These are phyloP conservation scores for Catostomus latipinnis DNA, from an alignment of 2,797 vertebrate species.

Conservation along the genomic window DNA sequence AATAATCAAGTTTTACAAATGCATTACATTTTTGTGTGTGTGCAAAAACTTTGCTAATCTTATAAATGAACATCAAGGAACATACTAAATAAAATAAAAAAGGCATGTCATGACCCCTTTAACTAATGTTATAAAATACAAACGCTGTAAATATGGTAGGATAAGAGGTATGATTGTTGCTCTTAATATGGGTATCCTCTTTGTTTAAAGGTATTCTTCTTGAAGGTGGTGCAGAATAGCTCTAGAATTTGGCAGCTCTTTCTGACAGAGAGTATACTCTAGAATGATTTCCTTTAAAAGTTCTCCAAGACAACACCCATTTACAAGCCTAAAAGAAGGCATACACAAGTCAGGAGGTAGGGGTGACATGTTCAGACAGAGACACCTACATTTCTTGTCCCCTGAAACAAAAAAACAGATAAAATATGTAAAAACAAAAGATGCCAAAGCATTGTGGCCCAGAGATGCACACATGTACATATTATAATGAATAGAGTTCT, in stretches of 20 bases:
- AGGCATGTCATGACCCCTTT: no score
- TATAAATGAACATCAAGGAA: no score
- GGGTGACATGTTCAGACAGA: slow-evolving; percentile 27
- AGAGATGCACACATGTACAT: neutral
- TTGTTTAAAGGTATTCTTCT: slow-evolving; percentile 33
- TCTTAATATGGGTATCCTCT: slow-evolving; percentile 20
- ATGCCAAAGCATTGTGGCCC: neutral
- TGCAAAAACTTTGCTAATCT: no score
- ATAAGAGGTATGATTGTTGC: neutral
- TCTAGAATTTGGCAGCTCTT: neutral
- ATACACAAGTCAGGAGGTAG: slow-evolving; percentile 11
- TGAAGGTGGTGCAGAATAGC: neutral
- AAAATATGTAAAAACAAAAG: neutral
- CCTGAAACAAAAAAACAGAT: neutral
- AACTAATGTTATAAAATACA: neutral
- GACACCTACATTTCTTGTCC: neutral
- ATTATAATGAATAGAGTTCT: neutral
- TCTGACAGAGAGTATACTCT: neutral
- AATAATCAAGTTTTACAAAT: no score
- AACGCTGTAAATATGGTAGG: neutral
- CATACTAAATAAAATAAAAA: no score
- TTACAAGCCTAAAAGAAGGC: slow-evolving; percentile 5
- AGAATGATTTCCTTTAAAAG: neutral
- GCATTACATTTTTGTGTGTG: neutral
- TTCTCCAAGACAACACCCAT: slow-evolving; percentile 28